Evolutionary conservation across 2,113 vertebrate genomes (phyloP).

Genomic region (Semnornis frantzii): DNA sequence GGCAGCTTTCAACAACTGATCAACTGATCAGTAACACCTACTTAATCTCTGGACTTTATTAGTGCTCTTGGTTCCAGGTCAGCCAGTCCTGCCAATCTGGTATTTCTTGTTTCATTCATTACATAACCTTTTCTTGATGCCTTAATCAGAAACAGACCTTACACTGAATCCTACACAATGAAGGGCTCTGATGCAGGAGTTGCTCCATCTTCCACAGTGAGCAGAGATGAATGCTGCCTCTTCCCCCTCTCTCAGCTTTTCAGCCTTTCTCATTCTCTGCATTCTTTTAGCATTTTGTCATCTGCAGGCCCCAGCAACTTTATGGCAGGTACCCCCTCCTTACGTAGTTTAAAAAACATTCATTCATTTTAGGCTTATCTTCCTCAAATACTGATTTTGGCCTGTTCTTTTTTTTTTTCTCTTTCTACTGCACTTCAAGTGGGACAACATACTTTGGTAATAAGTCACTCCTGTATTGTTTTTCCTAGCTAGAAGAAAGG

Average conservation of each 20-base stretch:
- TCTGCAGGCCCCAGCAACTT: neutral
- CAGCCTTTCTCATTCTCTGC: neutral
- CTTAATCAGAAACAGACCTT: neutral
- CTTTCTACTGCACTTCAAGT: neutral
- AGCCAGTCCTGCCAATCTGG: neutral
- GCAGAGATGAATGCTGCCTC: neutral
- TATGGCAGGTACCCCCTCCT: neutral
- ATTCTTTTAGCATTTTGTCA: neutral
- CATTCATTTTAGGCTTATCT: neutral
- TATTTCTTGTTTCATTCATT: neutral
- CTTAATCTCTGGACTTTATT: neutral
- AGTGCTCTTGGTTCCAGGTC: neutral
- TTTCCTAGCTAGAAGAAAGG: too few relatives aligned
- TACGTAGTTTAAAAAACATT: neutral
- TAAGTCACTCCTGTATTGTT: neutral
- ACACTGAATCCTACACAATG: neutral
- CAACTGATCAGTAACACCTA: neutral
- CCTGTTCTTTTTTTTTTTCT: neutral
- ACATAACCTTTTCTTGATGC: neutral
- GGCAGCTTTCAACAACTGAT: neutral
- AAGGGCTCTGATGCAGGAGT: neutral
- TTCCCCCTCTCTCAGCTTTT: neutral
- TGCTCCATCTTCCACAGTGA: neutral
- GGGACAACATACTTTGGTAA: neutral
- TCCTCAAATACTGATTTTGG: neutral